A percentile compares a stretch with the other conserved stretches of the same genome.
Conservation (phyloP, 2,888 invertebrate genomes). For the Agrotis clavis region DNA sequence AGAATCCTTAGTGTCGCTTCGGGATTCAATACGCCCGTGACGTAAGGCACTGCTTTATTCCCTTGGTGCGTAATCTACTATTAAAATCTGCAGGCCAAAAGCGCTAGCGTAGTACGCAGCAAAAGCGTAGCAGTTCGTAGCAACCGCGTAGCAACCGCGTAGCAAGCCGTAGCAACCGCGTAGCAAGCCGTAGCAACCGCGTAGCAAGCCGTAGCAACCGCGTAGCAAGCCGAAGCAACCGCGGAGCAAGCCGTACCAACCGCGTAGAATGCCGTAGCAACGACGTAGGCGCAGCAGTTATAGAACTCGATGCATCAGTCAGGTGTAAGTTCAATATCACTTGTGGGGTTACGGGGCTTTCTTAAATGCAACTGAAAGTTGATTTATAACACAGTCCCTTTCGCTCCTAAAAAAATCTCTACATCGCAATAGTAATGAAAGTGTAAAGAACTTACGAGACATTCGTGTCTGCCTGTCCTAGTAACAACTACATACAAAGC, state of each 20-base stretch:
- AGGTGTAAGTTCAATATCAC: no score
- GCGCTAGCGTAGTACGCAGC: neutral
- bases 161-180: neutral
- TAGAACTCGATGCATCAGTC: neutral
- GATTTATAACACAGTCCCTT: no score
- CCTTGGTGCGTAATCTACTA: no score
- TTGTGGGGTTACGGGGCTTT: no score
- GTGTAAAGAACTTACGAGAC: neutral
- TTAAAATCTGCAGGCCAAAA: neutral
- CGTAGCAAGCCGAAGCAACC: neutral
- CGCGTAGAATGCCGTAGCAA: neutral
- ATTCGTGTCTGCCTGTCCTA: neutral
- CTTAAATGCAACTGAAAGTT: no score
- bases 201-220: neutral
- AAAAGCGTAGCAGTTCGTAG: neutral
- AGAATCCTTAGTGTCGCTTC: no score
- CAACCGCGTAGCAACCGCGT: no score
- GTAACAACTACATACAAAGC: neutral
- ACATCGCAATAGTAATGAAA: neutral
- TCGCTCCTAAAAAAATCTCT: no score
- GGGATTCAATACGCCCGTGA: no score
- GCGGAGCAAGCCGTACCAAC: neutral
- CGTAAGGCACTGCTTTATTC: no score
- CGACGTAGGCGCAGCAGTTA: neutral
- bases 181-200: neutral